Evolutionary conservation across 2,797 vertebrate species (phyloP).

Genomic region (Esox masquinongy): DNA sequence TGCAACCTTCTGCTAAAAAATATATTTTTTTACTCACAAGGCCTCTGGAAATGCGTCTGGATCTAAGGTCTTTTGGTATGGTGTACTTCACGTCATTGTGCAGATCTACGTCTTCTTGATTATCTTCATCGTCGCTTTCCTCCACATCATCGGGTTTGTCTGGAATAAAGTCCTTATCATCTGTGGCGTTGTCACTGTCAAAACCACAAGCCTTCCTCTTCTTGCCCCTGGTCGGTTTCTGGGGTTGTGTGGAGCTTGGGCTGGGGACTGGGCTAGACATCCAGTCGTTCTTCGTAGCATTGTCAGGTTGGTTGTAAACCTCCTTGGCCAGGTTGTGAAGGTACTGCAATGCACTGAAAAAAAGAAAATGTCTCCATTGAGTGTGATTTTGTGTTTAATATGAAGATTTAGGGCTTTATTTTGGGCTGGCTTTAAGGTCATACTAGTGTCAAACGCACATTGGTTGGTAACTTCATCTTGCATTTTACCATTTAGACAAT

Average conservation of each 20-base stretch:
- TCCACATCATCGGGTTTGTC: slow-evolving; percentile 64
- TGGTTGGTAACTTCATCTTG: no score
- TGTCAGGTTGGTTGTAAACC: slow-evolving; percentile 32
- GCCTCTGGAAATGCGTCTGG: not conserved
- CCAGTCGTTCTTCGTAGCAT: slow-evolving; percentile 22
- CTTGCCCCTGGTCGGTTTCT: slow-evolving; percentile 47
- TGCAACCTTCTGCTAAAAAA: not conserved
- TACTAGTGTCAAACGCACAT: no score
- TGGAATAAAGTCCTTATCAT: slow-evolving; percentile 85
- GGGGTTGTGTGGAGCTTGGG: not conserved
- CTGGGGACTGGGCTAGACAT: not conserved
- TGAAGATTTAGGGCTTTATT: not conserved
- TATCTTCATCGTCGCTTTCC: slow-evolving; percentile 50
- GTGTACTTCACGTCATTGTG: slow-evolving; percentile 15
- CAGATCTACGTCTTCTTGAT: slow-evolving; percentile 17
- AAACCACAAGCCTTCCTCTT: slow-evolving; percentile 61
- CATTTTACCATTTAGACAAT: no score
- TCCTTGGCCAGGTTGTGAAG: slow-evolving; percentile 85
- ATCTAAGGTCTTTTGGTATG: not conserved
- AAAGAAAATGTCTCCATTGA: not conserved
- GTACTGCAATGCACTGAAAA: slow-evolving; percentile 85
- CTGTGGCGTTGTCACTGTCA: slow-evolving; percentile 45
- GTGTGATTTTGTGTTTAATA: not conserved
- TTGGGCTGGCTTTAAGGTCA: no score
- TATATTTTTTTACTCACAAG: slow-evolving; percentile 32